phyloP scores from a whole-genome alignment of 2,113 vertebrate species.

The Ornithorhynchus anatinus region DNA sequence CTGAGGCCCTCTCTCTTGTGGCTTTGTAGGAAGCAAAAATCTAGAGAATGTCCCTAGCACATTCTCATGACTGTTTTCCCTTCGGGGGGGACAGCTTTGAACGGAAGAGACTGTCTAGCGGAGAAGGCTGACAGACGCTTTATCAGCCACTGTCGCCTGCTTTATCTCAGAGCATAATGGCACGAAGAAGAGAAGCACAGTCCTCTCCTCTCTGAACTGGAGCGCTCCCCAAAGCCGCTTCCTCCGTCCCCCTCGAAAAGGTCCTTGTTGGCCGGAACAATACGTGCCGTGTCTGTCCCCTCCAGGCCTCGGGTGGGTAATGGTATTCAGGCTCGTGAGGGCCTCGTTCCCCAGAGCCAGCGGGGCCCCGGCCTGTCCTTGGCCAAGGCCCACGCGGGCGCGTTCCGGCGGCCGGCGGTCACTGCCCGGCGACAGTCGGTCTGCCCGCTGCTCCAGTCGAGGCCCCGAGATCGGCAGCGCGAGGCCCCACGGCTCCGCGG shows the following conservation, averaged over 20 bases:
- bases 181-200: neutral
- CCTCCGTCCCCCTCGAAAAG: constrained; percentile 13
- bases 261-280: constrained; percentile 61
- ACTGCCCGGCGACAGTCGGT: constrained; percentile 35
- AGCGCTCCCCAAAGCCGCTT: neutral
- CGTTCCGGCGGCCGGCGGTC: neutral
- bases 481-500: neutral
- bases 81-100: constrained; percentile 34
- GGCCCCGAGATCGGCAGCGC: accelerated
- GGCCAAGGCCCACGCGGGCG: constrained; percentile 30
- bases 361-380: neutral
- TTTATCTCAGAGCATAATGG: constrained; percentile 48
- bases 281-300: constrained; percentile 15
- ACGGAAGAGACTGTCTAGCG: neutral
- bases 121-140: constrained; percentile 40
- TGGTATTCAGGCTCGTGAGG: constrained; percentile 26
- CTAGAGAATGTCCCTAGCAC: constrained; percentile 28
- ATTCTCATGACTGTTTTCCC: neutral
- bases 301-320: constrained; percentile 23
- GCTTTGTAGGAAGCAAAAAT: neutral
- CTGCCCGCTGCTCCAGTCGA: constrained; percentile 35
- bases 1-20: too few species aligned
- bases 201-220: neutral
- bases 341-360: neutral
- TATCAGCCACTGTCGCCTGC: constrained; percentile 40